phyloP scores from a whole-genome alignment of 2,888 invertebrate species.

The Drosophila eohydei region DNA sequence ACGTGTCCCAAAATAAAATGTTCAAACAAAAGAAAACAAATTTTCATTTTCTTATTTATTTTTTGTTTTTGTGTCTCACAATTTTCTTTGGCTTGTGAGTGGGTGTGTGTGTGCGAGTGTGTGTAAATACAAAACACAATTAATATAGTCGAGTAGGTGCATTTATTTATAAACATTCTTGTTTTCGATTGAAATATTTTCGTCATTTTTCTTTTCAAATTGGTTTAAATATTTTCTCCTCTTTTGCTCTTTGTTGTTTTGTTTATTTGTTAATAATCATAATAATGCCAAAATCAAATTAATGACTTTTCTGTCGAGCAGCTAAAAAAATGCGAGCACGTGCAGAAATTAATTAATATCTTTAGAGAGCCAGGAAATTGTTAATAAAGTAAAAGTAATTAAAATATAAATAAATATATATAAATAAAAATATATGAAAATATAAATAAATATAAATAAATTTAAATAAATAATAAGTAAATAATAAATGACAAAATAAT shows the following conservation, averaged over 20 bases:
- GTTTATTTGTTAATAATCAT: slow-evolving; percentile 65
- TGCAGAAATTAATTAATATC: slow-evolving; percentile 31
- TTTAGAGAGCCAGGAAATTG: no score
- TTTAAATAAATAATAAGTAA: background rate
- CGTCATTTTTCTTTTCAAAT: slow-evolving; percentile 54
- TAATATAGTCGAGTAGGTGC: slow-evolving; percentile 52
- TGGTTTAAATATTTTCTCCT: slow-evolving; percentile 11
- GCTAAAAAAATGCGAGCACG: slow-evolving; percentile 52
- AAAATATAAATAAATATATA: background rate
- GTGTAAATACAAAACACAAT: slow-evolving; percentile 59
- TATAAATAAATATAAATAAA: background rate
- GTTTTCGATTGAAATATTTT: slow-evolving; percentile 69
- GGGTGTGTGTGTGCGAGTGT: slow-evolving; percentile 17
- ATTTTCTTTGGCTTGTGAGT: slow-evolving; percentile 12
- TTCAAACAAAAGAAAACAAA: slow-evolving; percentile 43
- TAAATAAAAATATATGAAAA: background rate
- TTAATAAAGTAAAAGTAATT: background rate
- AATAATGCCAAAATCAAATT: slow-evolving; percentile 64
- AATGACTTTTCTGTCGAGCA: slow-evolving; percentile 38
- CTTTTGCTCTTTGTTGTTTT: slow-evolving; percentile 32
- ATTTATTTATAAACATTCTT: slow-evolving; percentile 76
- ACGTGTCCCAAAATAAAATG: slow-evolving; percentile 72
- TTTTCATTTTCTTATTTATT: slow-evolving; percentile 15
- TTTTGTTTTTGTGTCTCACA: slow-evolving; percentile 16
- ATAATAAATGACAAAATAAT: no score